Evolutionary conservation across 2,888 invertebrate genomes (phyloP), one percentile per base, ranked within the genome.

Genomic region (Malthinus seriepunctatus): DNA sequence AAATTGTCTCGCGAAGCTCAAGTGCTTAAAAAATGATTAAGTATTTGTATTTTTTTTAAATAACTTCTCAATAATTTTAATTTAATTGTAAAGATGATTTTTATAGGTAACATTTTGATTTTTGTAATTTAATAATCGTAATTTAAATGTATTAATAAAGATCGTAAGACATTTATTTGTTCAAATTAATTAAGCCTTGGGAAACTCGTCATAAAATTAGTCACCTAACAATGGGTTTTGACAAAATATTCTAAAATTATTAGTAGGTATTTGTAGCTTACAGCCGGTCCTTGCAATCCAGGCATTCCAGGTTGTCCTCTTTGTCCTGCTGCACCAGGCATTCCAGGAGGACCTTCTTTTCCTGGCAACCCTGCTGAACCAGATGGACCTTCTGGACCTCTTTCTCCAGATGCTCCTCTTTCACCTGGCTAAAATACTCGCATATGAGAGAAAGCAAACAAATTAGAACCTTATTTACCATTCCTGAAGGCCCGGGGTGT

Each of bases 331-430:
- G 80, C 74, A 32, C 88, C 88, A 39, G 83, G 82, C 11, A 80
- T 71, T 46, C 88, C 88, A 33, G 83, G 78, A 3, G 81, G 77
- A 45, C 83, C 83, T 51, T 82, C 80, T 65, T 84, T 82, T 14
- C 88, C 87, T 3, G 82, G 80, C 49, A 81, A 78, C 51, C 88
- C 88, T 1, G 84, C 80, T 15, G 78, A 69, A 35, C 88, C 88
- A 9, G 80, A 73, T 42, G 79, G 77, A 35, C 88, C 87, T 62
- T 75, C 80, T 9, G 83, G 80, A 6, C 85, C 84, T 64, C 83
- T 75, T 46, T 84, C 84, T 8, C 85, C 85, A 8, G 80, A 74
- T 32, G 81, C 78, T 1, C 85, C 85, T 46, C 82, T 73, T 73
- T 84, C 85, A 32, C 85, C 86, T 46, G 84, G 81, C 84, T 84